A percentile compares a stretch with the other conserved stretches of the same genome.
Conservation (phyloP, 1,140 invertebrate genomes). For the Babylonia areolata region DNA sequence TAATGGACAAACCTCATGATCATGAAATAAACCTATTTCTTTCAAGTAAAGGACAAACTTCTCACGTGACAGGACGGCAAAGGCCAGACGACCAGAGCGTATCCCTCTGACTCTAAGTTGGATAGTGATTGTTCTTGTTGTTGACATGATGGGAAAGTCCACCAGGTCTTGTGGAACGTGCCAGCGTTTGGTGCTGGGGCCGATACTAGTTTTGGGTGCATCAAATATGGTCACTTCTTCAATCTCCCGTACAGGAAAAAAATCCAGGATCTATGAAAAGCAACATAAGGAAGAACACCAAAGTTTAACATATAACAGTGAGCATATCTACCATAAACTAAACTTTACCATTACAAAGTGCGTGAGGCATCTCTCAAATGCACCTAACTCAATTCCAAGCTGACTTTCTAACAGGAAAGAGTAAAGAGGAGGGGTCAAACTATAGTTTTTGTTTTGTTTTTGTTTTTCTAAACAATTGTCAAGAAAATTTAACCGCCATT, state of each 20-base stretch:
- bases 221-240: conserved; percentile 72
- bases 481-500: too few species aligned
- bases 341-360: neutral
- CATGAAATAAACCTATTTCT: too few species aligned
- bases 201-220: conserved; percentile 36
- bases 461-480: too few species aligned
- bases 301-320: too few species aligned
- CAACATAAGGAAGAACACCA: neutral
- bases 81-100: conserved; percentile 68
- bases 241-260: conserved; percentile 65
- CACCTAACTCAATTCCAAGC: too few species aligned
- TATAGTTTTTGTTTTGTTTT: too few species aligned
- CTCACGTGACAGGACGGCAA: conserved; percentile 70
- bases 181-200: conserved; percentile 55
- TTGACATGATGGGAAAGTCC: conserved; percentile 72
- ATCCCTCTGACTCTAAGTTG: conserved; percentile 59
- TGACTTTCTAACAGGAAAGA: too few species aligned
- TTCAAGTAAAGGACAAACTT: too few species aligned
- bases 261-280: conserved; percentile 69
- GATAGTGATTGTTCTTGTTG: conserved; percentile 61
- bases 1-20: too few species aligned
- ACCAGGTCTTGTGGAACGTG: conserved; percentile 72
- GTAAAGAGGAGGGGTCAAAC: too few species aligned
- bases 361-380: neutral
- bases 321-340: neutral